These are phyloP conservation scores for Polyodon spathula DNA, from an alignment of 2,113 vertebrate genomes.

Conservation along the genomic window DNA sequence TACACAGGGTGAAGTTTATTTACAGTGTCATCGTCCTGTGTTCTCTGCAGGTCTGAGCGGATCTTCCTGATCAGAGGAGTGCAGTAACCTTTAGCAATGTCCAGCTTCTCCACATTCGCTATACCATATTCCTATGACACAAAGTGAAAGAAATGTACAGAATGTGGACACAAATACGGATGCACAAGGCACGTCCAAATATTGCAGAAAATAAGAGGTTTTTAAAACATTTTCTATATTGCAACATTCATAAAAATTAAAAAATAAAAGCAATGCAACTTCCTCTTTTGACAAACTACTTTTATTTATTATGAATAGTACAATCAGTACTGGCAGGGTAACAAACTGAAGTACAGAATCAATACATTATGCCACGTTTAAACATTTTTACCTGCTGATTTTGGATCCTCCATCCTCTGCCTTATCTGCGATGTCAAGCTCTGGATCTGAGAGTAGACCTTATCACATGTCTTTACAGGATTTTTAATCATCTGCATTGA, in stretches of 20 bases:
- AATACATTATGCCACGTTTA: too few relatives aligned
- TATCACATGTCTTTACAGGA: conserved; percentile 80
- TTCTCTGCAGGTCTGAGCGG: conserved; percentile 79
- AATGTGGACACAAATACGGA: conserved; percentile 4
- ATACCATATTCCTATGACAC: conserved; percentile 76
- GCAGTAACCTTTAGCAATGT: conserved; percentile 86
- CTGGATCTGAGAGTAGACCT: conserved; percentile 78
- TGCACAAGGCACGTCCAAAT: neutral
- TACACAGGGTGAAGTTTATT: conserved; percentile 85
- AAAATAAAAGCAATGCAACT: too few relatives aligned
- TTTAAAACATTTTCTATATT: neutral
- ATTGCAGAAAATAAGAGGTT: too few relatives aligned
- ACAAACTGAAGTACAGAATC: too few relatives aligned
- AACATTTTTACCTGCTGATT: conserved; percentile 64
- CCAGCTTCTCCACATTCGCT: conserved; percentile 72
- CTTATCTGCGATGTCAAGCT: conserved; percentile 78
- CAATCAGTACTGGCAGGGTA: too few relatives aligned
- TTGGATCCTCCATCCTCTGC: conserved; percentile 77
- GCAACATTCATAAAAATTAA: too few relatives aligned
- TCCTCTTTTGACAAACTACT: too few relatives aligned
- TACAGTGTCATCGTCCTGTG: conserved; percentile 85
- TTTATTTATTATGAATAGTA: too few relatives aligned
- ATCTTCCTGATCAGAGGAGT: conserved; percentile 81
- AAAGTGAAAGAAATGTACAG: conserved; percentile 22
- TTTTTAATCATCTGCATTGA: conserved; percentile 85